Evolutionary conservation across 2,888 invertebrate genomes (phyloP), one percentile per base, ranked within the genome.

Genomic region (Caenorhabditis sp.): DNA sequence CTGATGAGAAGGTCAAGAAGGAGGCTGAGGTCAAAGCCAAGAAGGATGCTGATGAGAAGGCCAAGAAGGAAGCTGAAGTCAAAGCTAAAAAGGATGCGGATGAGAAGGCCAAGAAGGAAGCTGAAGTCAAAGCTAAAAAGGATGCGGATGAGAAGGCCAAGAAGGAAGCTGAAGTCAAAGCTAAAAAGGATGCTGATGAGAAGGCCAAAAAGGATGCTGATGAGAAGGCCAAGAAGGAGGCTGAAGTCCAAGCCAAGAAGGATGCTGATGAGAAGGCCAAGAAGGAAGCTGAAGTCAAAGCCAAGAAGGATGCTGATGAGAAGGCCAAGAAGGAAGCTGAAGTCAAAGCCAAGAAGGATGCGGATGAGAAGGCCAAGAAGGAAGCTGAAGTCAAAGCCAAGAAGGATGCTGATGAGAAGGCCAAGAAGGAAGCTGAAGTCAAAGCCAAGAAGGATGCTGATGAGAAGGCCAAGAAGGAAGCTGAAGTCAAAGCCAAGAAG

Each of bases 381-480:
- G 36, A 58, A 19, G 36, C 31, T 31, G 57, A 58, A 2, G 27
- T 6, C 1, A 26, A 26, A 1, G 55, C 27, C 49, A 49, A 49
- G 49, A 49, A 49, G 17, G 19, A n/a, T 4, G 49, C 49, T 49
- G 49, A 49, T 27, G 31, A 8, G 6, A 36, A 19, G 19, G 31
- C 2, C 19, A 58, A 55, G 27, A 55, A 55, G 27, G 55, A 55
- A 8, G 26, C 55, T 55, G 55, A 55, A 14, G 55, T 27, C 55
- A 55, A 55, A 27, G 51, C 50, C 12, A 62, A 62, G 62, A 62
- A 62, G 62, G 53, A 50, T 21, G 62, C 49, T 49, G 62, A 62
- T 10, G 37, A 17, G 21, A 43, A 49, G 43, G 50, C 62, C 27
- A 50, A 62, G 51, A 62, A 62, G 24, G 8, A 17, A 24, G 49